Evolutionary conservation across 2,888 invertebrate genomes (phyloP).

Genomic region (Oxystoma pomonae): DNA sequence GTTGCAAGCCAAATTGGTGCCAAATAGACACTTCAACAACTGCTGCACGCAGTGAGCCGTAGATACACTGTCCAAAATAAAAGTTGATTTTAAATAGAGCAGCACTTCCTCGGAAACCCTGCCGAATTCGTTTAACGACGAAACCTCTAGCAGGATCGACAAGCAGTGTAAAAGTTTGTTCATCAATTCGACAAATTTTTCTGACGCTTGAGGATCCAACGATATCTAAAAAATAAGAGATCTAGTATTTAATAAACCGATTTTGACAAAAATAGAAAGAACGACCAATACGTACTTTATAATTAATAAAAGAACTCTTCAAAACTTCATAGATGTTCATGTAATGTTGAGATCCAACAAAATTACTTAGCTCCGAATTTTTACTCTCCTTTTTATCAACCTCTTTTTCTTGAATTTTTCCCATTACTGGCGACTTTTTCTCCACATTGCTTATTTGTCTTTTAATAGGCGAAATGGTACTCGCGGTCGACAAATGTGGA

Average conservation of each 20-base stretch:
- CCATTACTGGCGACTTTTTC: slow-evolving; percentile 32
- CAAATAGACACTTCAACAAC: slow-evolving; percentile 69
- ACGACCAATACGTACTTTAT: slow-evolving; percentile 65
- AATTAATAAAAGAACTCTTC: slow-evolving; percentile 79
- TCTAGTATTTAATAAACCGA: slow-evolving; percentile 14
- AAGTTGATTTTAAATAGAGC: slow-evolving; percentile 66
- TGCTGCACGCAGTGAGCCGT: slow-evolving; percentile 76
- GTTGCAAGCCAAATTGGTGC: slow-evolving; percentile 62
- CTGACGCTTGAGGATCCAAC: slow-evolving; percentile 70
- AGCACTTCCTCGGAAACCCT: slow-evolving; percentile 76
- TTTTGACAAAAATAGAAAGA: slow-evolving; percentile 8
- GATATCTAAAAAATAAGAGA: slow-evolving; percentile 67
- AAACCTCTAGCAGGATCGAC: slow-evolving; percentile 66
- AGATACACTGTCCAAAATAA: slow-evolving; percentile 63
- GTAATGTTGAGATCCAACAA: slow-evolving; percentile 72
- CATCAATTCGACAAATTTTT: slow-evolving; percentile 66
- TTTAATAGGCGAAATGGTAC: slow-evolving; percentile 49
- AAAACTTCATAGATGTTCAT: slow-evolving; percentile 79
- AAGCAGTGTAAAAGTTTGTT: slow-evolving; percentile 61
- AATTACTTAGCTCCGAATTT: slow-evolving; percentile 54
- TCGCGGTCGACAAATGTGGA: slow-evolving; percentile 51
- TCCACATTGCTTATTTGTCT: slow-evolving; percentile 44
- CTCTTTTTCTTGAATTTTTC: slow-evolving; percentile 35
- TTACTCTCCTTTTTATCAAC: slow-evolving; percentile 38
- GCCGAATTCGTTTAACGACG: slow-evolving; percentile 66